Evolutionary conservation across 2,888 invertebrate genomes (phyloP).

Genomic region (Coenonympha arcania): DNA sequence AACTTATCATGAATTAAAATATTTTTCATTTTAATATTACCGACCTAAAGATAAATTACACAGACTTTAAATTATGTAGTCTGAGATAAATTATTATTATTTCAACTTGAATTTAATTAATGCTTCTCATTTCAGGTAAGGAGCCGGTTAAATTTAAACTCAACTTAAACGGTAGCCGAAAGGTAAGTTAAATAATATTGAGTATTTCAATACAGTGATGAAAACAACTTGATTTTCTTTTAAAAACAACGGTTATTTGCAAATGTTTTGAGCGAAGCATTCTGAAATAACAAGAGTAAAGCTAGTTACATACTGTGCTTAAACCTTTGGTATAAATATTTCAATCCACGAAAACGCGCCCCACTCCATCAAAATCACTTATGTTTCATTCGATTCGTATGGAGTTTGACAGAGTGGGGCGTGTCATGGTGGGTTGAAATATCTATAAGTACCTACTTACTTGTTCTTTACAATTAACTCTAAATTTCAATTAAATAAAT

Average conservation of each 20-base stretch:
- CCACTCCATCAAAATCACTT: too few species aligned
- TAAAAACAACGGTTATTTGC: conserved; percentile 2
- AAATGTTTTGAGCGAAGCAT: neutral
- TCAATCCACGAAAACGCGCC: too few species aligned
- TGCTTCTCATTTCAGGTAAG: conserved; percentile 22
- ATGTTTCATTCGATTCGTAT: too few species aligned
- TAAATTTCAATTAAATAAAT: too few species aligned
- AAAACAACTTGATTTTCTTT: conserved; percentile 13
- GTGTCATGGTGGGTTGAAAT: too few species aligned
- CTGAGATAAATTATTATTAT: conserved; percentile 3
- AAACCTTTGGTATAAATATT: too few species aligned
- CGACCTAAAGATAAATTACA: neutral
- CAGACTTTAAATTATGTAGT: neutral
- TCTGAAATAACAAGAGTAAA: conserved; percentile 7
- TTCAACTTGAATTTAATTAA: conserved; percentile 18
- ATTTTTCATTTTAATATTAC: neutral
- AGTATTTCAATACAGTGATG: conserved; percentile 11
- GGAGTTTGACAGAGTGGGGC: too few species aligned
- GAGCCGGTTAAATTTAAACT: conserved; percentile 17
- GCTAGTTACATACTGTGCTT: too few species aligned
- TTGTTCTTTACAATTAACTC: too few species aligned
- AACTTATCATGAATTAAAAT: too few species aligned
- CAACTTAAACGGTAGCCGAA: neutral
- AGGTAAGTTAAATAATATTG: conserved; percentile 13
- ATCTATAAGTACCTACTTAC: too few species aligned